Evolutionary conservation across 30 jellyfish, hydroid and myxozoan genomes (phyloP).

Genomic region (Clytia hemisphaerica): DNA sequence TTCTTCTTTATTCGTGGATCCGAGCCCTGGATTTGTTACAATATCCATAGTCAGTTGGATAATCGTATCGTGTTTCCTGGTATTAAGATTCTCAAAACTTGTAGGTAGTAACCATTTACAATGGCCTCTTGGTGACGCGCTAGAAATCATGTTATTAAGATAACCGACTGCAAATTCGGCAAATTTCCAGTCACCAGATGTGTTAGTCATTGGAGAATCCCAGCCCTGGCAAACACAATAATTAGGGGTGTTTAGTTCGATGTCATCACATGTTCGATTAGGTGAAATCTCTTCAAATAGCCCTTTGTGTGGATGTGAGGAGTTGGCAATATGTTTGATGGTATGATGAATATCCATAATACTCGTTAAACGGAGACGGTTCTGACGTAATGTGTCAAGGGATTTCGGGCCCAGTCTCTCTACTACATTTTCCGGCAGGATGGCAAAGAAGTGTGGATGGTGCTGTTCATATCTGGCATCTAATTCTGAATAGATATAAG

Average conservation of each 20-base stretch:
- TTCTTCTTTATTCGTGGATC: slow-evolving; percentile 58
- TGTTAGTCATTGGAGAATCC: slow-evolving; percentile 57
- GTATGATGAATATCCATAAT: slow-evolving; percentile 65
- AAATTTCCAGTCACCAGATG: slow-evolving; percentile 38
- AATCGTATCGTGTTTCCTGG: slow-evolving; percentile 44
- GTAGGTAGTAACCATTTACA: slow-evolving; percentile 55
- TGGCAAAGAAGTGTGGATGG: slow-evolving; percentile 78
- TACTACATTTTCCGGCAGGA: slow-evolving; percentile 53
- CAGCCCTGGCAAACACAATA: slow-evolving; percentile 80
- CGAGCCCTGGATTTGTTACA: slow-evolving; percentile 44
- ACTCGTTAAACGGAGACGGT: slow-evolving; percentile 55
- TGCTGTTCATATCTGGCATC: slow-evolving; percentile 86
- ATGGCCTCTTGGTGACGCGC: not conserved
- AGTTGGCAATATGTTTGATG: slow-evolving; percentile 23
- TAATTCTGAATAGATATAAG: slow-evolving; percentile 34
- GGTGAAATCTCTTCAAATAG: slow-evolving; percentile 34
- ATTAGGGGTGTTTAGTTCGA: slow-evolving; percentile 58
- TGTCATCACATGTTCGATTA: slow-evolving; percentile 46
- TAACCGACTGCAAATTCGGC: slow-evolving; percentile 83
- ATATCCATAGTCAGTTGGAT: slow-evolving; percentile 55
- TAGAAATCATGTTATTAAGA: slow-evolving; percentile 53
- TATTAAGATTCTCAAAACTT: slow-evolving; percentile 46
- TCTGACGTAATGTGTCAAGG: slow-evolving; percentile 42
- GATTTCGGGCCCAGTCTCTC: slow-evolving; percentile 49
- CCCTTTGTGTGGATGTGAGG: too few species aligned